A percentile compares a stretch with the other conserved stretches of the same genome.
Conservation (phyloP, 2,888 invertebrate species). For the Ochlodes sylvanus region DNA sequence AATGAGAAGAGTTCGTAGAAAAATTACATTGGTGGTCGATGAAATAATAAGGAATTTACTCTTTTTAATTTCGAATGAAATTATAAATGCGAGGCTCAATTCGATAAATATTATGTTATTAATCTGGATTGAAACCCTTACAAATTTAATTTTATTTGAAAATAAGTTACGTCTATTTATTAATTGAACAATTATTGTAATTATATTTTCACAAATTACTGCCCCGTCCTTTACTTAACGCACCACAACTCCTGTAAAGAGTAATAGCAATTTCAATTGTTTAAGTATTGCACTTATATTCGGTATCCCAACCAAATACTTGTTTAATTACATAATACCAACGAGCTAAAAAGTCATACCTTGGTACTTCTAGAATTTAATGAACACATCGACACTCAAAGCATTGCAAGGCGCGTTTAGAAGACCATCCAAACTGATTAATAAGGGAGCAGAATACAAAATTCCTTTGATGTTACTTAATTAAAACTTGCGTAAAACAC, state of each 20-base stretch:
- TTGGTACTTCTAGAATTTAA: background rate
- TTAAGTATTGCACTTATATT: background rate
- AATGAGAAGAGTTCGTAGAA: too few species aligned
- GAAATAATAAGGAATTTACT: too few species aligned
- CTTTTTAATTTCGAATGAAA: too few species aligned
- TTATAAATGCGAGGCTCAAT: too few species aligned
- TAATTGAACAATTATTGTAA: too few species aligned
- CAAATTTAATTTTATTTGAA: too few species aligned
- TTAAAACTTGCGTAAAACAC: constrained; percentile 35
- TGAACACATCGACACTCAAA: background rate
- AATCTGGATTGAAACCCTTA: too few species aligned
- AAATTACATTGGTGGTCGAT: too few species aligned
- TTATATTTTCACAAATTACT: too few species aligned
- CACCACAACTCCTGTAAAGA: background rate
- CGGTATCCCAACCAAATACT: background rate
- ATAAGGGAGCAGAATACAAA: background rate
- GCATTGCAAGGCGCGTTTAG: constrained; percentile 5
- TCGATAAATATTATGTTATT: too few species aligned
- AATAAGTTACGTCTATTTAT: too few species aligned
- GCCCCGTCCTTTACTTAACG: background rate
- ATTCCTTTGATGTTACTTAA: constrained; percentile 33
- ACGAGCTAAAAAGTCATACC: too few species aligned
- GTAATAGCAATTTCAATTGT: constrained; percentile 1
- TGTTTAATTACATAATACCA: background rate
- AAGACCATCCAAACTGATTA: constrained; percentile 3